These are phyloP conservation scores for Elephas maximus DNA, from an alignment of 2,113 vertebrate genomes.

Conservation along the genomic window DNA sequence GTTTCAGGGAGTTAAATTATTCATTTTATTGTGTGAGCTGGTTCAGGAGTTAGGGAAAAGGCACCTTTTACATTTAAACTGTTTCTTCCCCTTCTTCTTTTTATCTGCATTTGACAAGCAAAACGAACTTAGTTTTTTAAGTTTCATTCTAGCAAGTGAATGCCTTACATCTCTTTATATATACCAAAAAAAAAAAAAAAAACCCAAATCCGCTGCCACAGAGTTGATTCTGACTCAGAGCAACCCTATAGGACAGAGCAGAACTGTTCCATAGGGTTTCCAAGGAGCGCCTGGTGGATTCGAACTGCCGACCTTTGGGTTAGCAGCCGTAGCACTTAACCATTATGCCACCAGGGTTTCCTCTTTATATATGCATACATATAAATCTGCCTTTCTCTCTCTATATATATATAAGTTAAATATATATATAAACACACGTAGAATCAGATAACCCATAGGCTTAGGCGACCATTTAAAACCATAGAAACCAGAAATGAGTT, in stretches of 20 bases:
- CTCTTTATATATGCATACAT: no score
- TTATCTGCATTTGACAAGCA: slow-evolving; percentile 87
- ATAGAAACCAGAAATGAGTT: slow-evolving; percentile 4
- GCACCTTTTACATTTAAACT: slow-evolving; percentile 91
- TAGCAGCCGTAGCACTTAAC: no score
- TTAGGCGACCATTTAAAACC: not conserved
- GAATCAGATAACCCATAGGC: not conserved
- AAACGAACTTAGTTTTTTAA: slow-evolving; percentile 84
- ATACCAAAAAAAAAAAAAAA: no score
- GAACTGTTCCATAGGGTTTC: no score
- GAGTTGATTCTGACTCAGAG: no score
- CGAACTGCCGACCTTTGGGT: no score
- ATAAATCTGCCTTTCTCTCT: no score
- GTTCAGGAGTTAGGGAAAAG: slow-evolving; percentile 91
- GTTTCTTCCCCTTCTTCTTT: slow-evolving; percentile 85
- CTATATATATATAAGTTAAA: no score
- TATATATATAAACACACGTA: not conserved
- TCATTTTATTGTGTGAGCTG: slow-evolving; percentile 94
- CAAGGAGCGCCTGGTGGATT: no score
- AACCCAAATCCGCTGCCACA: no score
- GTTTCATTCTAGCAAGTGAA: slow-evolving; percentile 69
- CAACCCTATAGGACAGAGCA: no score
- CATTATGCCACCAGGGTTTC: no score
- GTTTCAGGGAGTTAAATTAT: slow-evolving; percentile 95
- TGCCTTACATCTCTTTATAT: slow-evolving; percentile 22